Evolutionary conservation across 2,888 invertebrate species (phyloP), one percentile per base, ranked within the genome.

Genomic region (Syrphus vitripennis): DNA sequence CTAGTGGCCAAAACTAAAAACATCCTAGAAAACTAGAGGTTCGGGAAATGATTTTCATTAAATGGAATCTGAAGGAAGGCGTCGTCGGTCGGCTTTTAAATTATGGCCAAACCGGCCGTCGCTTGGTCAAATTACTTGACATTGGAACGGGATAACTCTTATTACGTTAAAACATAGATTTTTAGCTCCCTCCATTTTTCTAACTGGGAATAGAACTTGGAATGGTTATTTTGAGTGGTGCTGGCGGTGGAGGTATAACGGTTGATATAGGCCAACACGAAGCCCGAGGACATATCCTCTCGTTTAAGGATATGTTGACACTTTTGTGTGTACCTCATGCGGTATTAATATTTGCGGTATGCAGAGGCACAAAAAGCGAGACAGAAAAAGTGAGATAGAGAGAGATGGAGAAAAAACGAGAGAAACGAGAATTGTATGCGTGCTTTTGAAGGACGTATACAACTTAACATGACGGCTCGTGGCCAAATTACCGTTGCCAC

Each of bases 381-480:
- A 34, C 2, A 50, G 45, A 50, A 0, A 48, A 2, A 45, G 5
- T 29, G 16, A 45, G 31, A n/a, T 4, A 24, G 24, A 24, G 21
- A 29, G 29, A 6, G 29, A 6, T 6, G 29, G 29, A 6, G 29
- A 29, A 29, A n/a, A 34, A 34, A 2, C 5, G 21, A 40, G 12
- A 14, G n/a, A 19, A 26, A 10, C 4, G 21, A 10, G 4, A 34
- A 48, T 21, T n/a, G 9, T 42, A 34, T 76, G 63, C 76, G 71
- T 80, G 84, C 74, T 74, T 70, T 72, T 78, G 72, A 82, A 71
- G 77, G 78, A 74, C 77, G 4, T 29, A 82, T 29, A 82, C 74
- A 82, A 78, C 78, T 82, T 86, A 70, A 82, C 82, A 86, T 86
- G 86, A 86, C 82, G 86, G 63, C 86, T 86, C 77, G 86, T 86